Evolutionary conservation across 53 echinoderm and acorn worm species (phyloP), one percentile per base, ranked within the genome.

Genomic region (Apostichopus leukothele): DNA sequence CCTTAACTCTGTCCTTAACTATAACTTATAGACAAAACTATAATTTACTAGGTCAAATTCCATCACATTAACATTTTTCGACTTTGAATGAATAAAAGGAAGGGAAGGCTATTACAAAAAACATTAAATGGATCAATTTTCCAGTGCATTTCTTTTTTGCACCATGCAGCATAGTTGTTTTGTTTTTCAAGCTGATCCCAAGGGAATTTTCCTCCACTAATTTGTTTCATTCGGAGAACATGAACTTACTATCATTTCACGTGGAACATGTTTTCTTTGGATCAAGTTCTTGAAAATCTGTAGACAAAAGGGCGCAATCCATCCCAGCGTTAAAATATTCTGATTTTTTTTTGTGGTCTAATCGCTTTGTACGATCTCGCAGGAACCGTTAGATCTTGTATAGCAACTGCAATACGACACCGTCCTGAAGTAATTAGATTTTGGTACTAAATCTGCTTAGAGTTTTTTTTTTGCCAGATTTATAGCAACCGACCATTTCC

Each of bases 251-350:
- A 68, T 18, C 19, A n/a, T 80, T 51, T 53, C 55, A 80, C 53
- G 80, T 80, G 80, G 14, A 57, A 80, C 80, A 80, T 80, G 80
- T 80, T 80, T 80, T 80, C 80, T 80, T 80, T 55, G 80, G 59
- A 19, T 80, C 80, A 80, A 80, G 23, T 78, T 78, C 51, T 53
- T 27, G 51, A 14, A 61, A 61, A 11, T 13, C 61, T 11, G 9
- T 13, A 61, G 61, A 61, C 61, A 61, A 61, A 61, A 61, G 61
- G 61, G 61, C 61, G 13, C 9, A 13, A 61, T 39, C 39, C 39
- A 39, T 39, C 39, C 39, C 39, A 68, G 19, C 11, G 5, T 68
- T 18, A 68, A 68, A 68, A 68, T 68, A n/a, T 68, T 12, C 68
- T 68, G 68, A 68, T 68, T 68, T 68, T 57, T 57, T 57, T 39